Base-by-base conservation (phyloP, 2,888 invertebrate species). In the Celastrina argiolus region DNA sequence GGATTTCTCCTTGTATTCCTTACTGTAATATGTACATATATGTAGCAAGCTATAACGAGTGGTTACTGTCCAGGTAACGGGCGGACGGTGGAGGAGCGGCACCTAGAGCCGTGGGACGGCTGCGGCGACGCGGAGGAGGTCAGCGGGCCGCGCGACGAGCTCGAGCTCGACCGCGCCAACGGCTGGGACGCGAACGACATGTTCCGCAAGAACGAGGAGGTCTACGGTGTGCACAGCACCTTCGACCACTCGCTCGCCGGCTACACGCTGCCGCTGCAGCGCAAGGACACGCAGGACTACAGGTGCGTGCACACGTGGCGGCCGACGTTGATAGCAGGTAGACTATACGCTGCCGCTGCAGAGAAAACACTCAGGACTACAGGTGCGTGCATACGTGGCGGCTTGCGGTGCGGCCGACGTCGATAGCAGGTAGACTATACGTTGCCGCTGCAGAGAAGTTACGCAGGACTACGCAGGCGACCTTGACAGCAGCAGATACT, bases 151-250 rank as follows among this genome's bases (percentile, higher is more conserved):
- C 92, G 93, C 34, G 94, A 94, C 59, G 96, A 96, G 75, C 82
- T 95, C 66, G 94, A 94, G 73, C 84, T 96, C 68, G 96, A 96
- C 79, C 93, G 94, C 73, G 93, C 95, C 86, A 98, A 98, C 92
- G 99, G 99, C 68, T 99, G 99, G 99, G 97, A 98, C 91, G 96
- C 96, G 2, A 95, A 96, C 84, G 98, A 99, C 75, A 99, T 99
- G 99, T 99, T 99, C 88, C 93, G 95, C 72, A 97, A 95, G 83
- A 99, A 99, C 88, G 97, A 97, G 83, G 90, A 91, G 78, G 94
- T 96, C 73, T 98, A 98, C 85, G 98, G 98, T 66, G 97, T 99
- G 10, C 95, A 95, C 77, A 96, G 98, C 74, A 97, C 97, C 2
- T 99, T 97, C 83, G 97, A 98, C 81, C 96, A 97, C 78, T 95